Evolutionary conservation across 2,113 vertebrate genomes (phyloP).

Genomic region (Craseonycteris thonglongyai): DNA sequence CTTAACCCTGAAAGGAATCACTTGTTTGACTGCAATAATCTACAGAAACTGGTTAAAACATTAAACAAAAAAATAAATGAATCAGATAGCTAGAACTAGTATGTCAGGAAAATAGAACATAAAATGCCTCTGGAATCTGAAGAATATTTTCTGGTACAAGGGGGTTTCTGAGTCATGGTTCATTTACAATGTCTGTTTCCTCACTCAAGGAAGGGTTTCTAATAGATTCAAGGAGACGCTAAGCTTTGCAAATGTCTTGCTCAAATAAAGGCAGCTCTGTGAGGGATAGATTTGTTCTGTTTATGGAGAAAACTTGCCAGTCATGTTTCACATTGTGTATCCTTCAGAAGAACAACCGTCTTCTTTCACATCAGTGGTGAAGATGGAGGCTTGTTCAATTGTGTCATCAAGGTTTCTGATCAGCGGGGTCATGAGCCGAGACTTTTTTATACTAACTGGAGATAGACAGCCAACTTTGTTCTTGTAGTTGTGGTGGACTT

Average conservation of each 20-base stretch:
- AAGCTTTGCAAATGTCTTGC: conserved; percentile 75
- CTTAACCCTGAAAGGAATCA: conserved; percentile 74
- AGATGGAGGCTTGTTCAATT: conserved; percentile 39
- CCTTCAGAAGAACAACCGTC: conserved; percentile 64
- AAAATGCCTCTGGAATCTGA: conserved; percentile 80
- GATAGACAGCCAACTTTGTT: conserved; percentile 60
- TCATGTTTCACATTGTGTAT: conserved; percentile 77
- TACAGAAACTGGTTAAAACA: conserved; percentile 79
- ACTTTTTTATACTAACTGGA: conserved; percentile 68
- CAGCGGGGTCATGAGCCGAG: conserved; percentile 52
- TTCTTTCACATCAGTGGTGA: conserved; percentile 67
- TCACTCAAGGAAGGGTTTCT: conserved; percentile 81
- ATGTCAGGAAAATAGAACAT: conserved; percentile 77
- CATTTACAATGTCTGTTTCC: conserved; percentile 84
- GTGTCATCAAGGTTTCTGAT: conserved; percentile 39
- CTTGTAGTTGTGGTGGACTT: conserved; percentile 51
- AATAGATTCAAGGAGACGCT: conserved; percentile 81
- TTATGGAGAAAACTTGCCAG: conserved; percentile 79
- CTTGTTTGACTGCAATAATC: conserved; percentile 74
- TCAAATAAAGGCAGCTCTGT: conserved; percentile 84
- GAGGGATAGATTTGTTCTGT: conserved; percentile 76
- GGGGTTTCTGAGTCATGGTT: conserved; percentile 80
- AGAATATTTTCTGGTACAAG: conserved; percentile 81
- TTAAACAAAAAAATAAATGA: conserved; percentile 82
- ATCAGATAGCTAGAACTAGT: conserved; percentile 80